Base-by-base conservation (phyloP, 2,888 invertebrate genomes). In the Atherix ibis region DNA sequence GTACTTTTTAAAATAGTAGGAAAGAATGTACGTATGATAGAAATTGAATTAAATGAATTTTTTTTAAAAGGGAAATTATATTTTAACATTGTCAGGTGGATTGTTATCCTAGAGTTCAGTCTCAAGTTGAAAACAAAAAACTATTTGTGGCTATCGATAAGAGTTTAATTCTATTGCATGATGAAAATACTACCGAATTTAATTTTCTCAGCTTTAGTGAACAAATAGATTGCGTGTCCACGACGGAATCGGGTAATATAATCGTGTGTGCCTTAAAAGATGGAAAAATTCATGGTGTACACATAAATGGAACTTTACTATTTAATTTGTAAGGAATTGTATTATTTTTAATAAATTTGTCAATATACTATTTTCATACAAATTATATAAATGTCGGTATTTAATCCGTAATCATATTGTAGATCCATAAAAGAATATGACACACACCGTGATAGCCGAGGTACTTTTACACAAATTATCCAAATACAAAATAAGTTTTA, bases 221-320 rank as follows among this genome's bases (percentile, higher is more conserved):
- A 0, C 37, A 48, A 4, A 56, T 61, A 18, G 57, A 61, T 41
- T 48, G 48, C 0, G 41, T 60, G 3, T 48, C 48, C 14, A 49
- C 56, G 15, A 55, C 59, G 0, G 37, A 46, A 18, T 50, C 49
- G n/a, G 61, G 57, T 5, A 52, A 57, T 34, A 36, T 62, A 2
- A 53, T 61, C 26, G 44, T 61, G 0, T 61, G 60, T 33, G 54
- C 51, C 1, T 43, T 62, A 1, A 45, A 48, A 3, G 52, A 58
- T 41, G 61, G 61, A 10, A 53, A 54, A 36, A 50, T 61, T 4
- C 53, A 58, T 44, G 62, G 58, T 2, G 48, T 59, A 2, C 53
- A 43, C 28, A 52, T 58, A 4, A 56, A 56, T 37, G 62, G 61
- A 0, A 33, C 52, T 26, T 47, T 51, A 1, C 32, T 59, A 8